Conservation (phyloP, 2,888 invertebrate species). For the Clunio marinus region DNA sequence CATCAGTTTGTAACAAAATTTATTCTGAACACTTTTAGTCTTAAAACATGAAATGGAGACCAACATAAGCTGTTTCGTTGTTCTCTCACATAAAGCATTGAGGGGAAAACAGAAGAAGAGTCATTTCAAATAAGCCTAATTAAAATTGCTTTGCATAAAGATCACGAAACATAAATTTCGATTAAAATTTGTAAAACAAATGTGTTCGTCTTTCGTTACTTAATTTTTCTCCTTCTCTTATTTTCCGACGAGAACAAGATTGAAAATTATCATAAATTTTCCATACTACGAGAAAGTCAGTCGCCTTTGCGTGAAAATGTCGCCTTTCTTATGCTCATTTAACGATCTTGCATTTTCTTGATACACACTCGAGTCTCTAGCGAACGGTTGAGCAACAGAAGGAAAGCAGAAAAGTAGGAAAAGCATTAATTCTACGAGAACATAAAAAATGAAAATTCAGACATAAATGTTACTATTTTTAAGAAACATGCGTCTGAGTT, state of each 20-base stretch:
- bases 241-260: background rate
- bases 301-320: conserved; percentile 5
- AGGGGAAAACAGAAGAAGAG: background rate
- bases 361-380: background rate
- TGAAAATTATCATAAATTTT: conserved; percentile 30
- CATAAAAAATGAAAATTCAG: conserved; percentile 23
- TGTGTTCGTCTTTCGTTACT: too few species aligned
- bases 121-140: background rate
- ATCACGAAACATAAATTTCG: conserved; percentile 24
- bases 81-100: background rate
- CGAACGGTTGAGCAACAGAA: background rate
- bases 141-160: background rate
- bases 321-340: background rate
- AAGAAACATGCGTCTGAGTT: conserved; percentile 1
- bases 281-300: background rate
- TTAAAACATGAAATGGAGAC: background rate
- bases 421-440: conserved; percentile 11
- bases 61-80: background rate
- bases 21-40: too few species aligned
- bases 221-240: background rate
- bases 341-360: background rate
- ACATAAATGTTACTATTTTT: conserved; percentile 27
- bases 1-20: background rate
- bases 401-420: background rate
- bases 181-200: conserved; percentile 23